Evolutionary conservation across 2,113 vertebrate species (phyloP).

Genomic region (Mesitornis unicolor): DNA sequence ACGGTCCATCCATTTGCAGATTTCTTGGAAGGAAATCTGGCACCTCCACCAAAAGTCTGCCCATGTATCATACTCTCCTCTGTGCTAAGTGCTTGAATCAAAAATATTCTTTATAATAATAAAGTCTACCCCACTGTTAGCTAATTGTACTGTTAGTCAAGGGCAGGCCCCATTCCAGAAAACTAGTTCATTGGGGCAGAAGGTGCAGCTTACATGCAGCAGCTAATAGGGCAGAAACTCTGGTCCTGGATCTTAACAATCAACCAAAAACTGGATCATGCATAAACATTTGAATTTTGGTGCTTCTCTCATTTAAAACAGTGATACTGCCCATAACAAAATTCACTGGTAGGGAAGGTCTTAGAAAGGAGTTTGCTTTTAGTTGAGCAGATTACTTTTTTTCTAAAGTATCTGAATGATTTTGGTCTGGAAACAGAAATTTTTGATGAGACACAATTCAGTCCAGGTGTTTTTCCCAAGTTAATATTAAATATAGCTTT

Average conservation of each 20-base stretch:
- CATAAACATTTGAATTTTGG: neutral
- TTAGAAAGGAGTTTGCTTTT: neutral
- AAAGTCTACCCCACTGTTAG: neutral
- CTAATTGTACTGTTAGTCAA: neutral
- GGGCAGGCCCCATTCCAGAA: neutral
- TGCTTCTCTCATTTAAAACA: neutral
- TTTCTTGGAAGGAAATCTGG: neutral
- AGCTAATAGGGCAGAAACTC: neutral
- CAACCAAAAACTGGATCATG: neutral
- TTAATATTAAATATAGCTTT: constrained; percentile 34
- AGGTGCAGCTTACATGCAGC: neutral
- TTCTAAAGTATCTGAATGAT: neutral
- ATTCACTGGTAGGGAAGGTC: neutral
- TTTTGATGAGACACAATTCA: constrained; percentile 25
- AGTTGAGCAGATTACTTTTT: neutral
- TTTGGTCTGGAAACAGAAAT: constrained; percentile 7
- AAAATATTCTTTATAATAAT: neutral
- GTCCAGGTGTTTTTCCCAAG: constrained; percentile 49
- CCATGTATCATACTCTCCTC: neutral
- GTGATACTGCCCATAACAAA: neutral
- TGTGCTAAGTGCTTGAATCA: neutral
- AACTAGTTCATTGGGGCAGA: neutral
- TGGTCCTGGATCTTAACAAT: neutral
- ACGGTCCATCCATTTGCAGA: neutral
- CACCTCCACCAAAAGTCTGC: neutral